phyloP scores from a whole-genome alignment of 2,113 vertebrate species.

The Otolemur garnettii region DNA sequence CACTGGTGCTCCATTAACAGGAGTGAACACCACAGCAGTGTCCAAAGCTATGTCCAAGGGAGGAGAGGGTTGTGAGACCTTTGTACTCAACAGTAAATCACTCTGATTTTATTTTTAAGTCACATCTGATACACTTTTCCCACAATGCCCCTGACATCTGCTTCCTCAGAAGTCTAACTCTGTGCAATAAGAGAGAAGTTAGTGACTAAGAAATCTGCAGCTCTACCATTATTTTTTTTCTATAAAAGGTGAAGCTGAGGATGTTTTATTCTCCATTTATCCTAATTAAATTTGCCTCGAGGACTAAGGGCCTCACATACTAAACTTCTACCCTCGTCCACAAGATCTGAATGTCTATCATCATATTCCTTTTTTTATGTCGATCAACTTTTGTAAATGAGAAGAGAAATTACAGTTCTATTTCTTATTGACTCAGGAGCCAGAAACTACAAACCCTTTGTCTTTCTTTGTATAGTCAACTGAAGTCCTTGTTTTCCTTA shows the following conservation, averaged over 20 bases:
- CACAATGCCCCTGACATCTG: neutral
- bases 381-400: neutral
- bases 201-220: no score
- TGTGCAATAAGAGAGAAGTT: neutral
- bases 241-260: neutral
- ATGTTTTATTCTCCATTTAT: neutral
- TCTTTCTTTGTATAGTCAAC: neutral
- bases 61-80: neutral
- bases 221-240: neutral
- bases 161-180: neutral
- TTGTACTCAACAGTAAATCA: neutral
- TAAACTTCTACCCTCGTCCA: neutral
- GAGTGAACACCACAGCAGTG: neutral
- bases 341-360: neutral
- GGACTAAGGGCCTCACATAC: neutral
- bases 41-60: neutral
- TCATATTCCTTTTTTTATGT: neutral
- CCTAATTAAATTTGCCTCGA: neutral
- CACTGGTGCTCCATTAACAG: constrained; percentile 11
- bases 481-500: neutral
- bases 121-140: neutral
- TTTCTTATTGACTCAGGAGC: neutral
- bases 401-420: neutral
- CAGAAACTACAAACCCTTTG: neutral
- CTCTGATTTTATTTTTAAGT: neutral